Conservation (phyloP, 2,888 invertebrate species). For the Amphipoea lucens region DNA sequence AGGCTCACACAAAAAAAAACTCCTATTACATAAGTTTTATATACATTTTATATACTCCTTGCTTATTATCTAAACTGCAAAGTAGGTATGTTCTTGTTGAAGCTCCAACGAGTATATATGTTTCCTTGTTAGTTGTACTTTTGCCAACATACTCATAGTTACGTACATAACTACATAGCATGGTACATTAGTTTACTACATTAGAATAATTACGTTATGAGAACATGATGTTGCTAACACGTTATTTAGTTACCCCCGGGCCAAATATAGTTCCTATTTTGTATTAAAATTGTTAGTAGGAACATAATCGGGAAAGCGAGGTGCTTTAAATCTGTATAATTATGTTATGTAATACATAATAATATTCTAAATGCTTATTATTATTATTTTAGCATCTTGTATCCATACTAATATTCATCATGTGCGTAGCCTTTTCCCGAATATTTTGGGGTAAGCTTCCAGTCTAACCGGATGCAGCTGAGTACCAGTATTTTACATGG, state of each 20-base stretch:
- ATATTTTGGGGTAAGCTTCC: too few relatives aligned
- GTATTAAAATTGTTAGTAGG: neutral
- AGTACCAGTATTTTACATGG: too few relatives aligned
- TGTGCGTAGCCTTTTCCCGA: too few relatives aligned
- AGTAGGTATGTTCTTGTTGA: neutral
- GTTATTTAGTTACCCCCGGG: constrained; percentile 7
- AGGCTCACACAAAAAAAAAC: too few relatives aligned
- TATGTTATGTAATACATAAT: neutral
- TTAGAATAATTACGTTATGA: constrained; percentile 23
- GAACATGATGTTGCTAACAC: constrained; percentile 16
- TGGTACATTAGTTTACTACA: constrained; percentile 7
- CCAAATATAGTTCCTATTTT: constrained; percentile 1
- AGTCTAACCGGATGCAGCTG: too few relatives aligned
- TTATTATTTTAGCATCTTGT: neutral
- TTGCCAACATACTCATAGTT: constrained; percentile 7
- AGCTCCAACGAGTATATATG: constrained; percentile 3
- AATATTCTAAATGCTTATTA: neutral
- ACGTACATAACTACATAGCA: neutral
- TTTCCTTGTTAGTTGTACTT: constrained; percentile 19
- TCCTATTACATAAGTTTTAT: neutral
- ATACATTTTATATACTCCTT: neutral
- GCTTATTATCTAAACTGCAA: neutral
- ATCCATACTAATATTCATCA: neutral
- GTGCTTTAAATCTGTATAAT: neutral
- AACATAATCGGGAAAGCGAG: neutral